Base-by-base conservation (phyloP, 2,113 vertebrate genomes). In the Cyanocitta stelleri region DNA sequence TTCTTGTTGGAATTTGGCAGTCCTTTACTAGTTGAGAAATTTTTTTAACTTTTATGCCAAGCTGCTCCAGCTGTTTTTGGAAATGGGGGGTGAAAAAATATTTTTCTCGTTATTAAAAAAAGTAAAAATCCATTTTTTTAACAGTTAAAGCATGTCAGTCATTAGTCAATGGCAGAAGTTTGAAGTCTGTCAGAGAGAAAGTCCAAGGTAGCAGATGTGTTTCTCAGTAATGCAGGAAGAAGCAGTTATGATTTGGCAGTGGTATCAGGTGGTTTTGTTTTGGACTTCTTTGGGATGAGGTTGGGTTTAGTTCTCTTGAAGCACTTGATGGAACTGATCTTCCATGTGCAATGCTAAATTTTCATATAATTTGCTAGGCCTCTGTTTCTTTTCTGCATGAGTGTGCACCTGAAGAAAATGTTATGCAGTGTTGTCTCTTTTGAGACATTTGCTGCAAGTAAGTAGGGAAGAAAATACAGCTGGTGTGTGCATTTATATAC, bases 1-100 rank as follows among this genome's bases (percentile, higher is more conserved):
- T 92, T 88, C 79, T 77, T 80, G 22, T 24, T 90, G 72, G 90
- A 94, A 96, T 93, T 94, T 90, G 82, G 75, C 90, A 88, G 55
- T 74, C 48, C 18, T 81, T 46, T 77, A 43, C 51, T 80, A 37
- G 67, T 30, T 54, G 46, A 79, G 85, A 68, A 78, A 18, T 77
- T 93, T 95, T 83, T 81, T 86, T 15, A 85, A 59, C 43, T 20
- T 69, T 86, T 68, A 64, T 61, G 66, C 80, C 69, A 82, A 92
- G 85, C 37, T 85, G 11, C 79, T 94, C 22, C 44, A 81, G 54
- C 85, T 94, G 79, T 2, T 78, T 93, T 89, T 94, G 64, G 48
- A 92, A 95, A 64, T 37, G 6, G 68, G 32, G 27, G 52, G 21
- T 86, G 55, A 94, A 90, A 90, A 95, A 96, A 85, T 78, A 63